Evolutionary conservation across 2,113 vertebrate genomes (phyloP), one percentile per base, ranked within the genome.

Genomic region (Petroica traversi): DNA sequence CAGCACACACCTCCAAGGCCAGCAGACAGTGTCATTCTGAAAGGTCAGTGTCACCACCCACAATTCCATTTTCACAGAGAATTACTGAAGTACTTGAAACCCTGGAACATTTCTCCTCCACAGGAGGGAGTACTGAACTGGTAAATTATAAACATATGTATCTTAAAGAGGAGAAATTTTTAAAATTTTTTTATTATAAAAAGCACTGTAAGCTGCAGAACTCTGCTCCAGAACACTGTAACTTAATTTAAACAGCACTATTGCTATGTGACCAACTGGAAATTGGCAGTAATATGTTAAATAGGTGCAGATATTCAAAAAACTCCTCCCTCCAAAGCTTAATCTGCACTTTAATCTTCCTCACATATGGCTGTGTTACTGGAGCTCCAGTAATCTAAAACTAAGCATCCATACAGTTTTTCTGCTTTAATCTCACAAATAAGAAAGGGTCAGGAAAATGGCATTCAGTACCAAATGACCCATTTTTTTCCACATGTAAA

Each of bases 321-420:
- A 67, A 54, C 48, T 48, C 43, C 61, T 66, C 88, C 54, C 48
- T 93, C 82, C 71, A 72, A 95, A 95, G 88, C 76, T 97, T 97
- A 97, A 97, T 96, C 94, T 86, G 69, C 78, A 93, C 92, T 97
- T 97, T 97, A 97, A 97, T 97, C 92, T 95, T 95, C 85, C 93
- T 83, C 96, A 94, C 97, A 98, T 97, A 94, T 86, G 93, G 91
- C 93, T 92, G 74, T 79, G 73, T 54, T 87, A 95, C 80, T 88
- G 90, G 41, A 92, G 92, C 62, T 93, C 87, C 82, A 93, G 88
- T 97, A 97, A 97, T 97, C 92, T 95, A 83, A 88, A 93, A 93
- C 92, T 94, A 95, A 96, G 92, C 91, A 83, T 69, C 69, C 81
- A 90, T 46, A 76, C 45, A 92, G 83, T 96, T 93, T 93, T 94